Evolutionary conservation across 53 echinoderm and acorn worm species (phyloP), one percentile per base, ranked within the genome.

Genomic region (Mesocentrotus franciscanus): DNA sequence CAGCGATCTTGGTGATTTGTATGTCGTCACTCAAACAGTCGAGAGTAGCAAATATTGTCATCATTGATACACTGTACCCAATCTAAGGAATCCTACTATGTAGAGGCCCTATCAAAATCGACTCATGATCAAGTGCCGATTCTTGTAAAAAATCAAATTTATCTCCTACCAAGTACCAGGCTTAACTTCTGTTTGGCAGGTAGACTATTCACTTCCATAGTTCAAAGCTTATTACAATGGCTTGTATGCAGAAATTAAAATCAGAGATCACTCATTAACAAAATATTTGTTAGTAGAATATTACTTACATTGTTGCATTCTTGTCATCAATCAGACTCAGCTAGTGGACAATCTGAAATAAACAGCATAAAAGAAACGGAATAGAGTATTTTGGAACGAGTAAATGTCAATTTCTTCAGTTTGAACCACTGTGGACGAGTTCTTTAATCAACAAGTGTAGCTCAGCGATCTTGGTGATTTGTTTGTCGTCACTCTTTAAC

Each of bases 381-480:
- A 57, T 56, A 8, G 22, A 58, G 10, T 16, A 85, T 30, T 2
- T 33, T 33, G 15, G 76, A 64, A 18, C 49, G 6, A 39, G 39
- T 39, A 39, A 49, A 4, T 49, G 49, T 49, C 49, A 49, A 49
- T 4, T 49, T 49, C 22, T 70, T 74, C 27, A 8, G 27, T 74
- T 74, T 74, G 74, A 74, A 84, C 36, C 20, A 84, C 1, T 57
- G 30, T 57, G 1, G 55, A 87, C 0, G 26, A 58, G 8, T 33
- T 39, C 36, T 79, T 75, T 17, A 42, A 18, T 22, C 2, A 30
- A 61, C 26, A 27, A 62, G 75, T 56, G 94, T 95, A 95, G 39
- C 96, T 97, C 97, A 96, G 97, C 93, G 97, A 97, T 97, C 97
- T 97, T 97, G 96, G 96, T 97, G 97, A 95, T 93, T 93, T 85